Conservation (phyloP, 2,888 invertebrate species). For the Stictocephala bisonia region DNA sequence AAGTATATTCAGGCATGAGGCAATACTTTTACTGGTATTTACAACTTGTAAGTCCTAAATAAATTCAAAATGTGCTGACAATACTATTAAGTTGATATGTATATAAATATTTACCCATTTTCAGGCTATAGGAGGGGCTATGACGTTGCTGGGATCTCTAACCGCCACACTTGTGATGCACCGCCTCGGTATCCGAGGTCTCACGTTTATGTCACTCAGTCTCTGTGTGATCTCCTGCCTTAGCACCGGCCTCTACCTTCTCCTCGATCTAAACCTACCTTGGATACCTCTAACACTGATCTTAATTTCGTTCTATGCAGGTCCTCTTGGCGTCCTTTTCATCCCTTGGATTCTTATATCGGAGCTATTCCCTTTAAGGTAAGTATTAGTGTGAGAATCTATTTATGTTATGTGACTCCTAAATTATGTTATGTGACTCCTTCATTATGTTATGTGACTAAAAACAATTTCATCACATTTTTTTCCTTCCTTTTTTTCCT, state of each 20-base stretch:
- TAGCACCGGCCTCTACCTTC: constrained; percentile 36
- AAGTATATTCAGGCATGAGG: too few species aligned
- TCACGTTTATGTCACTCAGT: constrained; percentile 43
- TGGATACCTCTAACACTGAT: constrained; percentile 65
- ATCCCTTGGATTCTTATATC: constrained; percentile 29
- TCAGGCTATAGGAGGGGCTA: constrained; percentile 38
- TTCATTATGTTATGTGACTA: too few species aligned
- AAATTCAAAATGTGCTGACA: not conserved
- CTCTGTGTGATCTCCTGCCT: constrained; percentile 36
- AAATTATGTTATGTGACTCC: too few species aligned
- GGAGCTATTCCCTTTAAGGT: constrained; percentile 35
- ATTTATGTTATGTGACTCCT: too few species aligned
- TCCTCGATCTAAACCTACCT: constrained; percentile 58
- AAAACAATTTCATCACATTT: too few species aligned
- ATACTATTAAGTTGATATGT: not conserved
- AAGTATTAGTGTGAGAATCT: too few species aligned
- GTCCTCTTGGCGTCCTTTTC: constrained; percentile 63
- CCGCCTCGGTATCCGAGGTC: constrained; percentile 42
- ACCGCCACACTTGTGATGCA: constrained; percentile 31
- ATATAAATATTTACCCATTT: not conserved
- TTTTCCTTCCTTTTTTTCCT: too few species aligned
- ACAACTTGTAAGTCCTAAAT: too few species aligned
- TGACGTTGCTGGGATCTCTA: constrained; percentile 28
- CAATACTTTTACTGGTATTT: too few species aligned
- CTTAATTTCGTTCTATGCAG: constrained; percentile 67